These are phyloP conservation scores for Uromys caudimaculatus DNA, from an alignment of 2,797 vertebrate genomes.

Conservation along the genomic window DNA sequence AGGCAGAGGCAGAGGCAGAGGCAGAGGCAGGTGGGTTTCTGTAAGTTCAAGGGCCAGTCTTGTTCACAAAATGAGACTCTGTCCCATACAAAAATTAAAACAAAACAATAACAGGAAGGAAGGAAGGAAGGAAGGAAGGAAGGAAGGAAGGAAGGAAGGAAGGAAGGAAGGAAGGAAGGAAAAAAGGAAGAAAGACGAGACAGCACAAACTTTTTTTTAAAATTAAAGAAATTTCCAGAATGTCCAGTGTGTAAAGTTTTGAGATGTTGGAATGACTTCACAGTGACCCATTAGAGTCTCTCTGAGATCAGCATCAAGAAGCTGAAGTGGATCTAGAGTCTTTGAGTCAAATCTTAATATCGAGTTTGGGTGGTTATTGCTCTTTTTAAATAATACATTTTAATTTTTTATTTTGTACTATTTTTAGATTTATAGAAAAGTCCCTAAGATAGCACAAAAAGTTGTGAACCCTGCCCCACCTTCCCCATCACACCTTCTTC, in stretches of 20 bases:
- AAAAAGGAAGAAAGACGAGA: background rate
- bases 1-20: no score
- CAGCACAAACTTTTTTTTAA: background rate
- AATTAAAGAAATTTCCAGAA: background rate
- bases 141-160: background rate
- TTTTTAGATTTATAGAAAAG: background rate
- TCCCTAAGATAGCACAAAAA: background rate
- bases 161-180: background rate
- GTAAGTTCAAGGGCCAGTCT: background rate
- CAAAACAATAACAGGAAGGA: background rate
- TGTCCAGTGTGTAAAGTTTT: background rate
- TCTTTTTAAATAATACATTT: no score
- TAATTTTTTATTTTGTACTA: background rate
- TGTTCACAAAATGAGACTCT: background rate
- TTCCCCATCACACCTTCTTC: background rate
- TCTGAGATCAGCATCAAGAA: background rate
- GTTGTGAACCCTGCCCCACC: accelerated
- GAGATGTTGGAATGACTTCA: background rate
- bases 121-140: background rate
- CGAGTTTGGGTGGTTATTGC: background rate
- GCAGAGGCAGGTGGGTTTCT: background rate
- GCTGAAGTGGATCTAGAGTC: background rate
- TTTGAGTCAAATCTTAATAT: background rate
- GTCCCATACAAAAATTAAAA: background rate
- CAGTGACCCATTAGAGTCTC: background rate